Conservation (phyloP, 2,113 vertebrate species). For the Himantopus leucocephalus region DNA sequence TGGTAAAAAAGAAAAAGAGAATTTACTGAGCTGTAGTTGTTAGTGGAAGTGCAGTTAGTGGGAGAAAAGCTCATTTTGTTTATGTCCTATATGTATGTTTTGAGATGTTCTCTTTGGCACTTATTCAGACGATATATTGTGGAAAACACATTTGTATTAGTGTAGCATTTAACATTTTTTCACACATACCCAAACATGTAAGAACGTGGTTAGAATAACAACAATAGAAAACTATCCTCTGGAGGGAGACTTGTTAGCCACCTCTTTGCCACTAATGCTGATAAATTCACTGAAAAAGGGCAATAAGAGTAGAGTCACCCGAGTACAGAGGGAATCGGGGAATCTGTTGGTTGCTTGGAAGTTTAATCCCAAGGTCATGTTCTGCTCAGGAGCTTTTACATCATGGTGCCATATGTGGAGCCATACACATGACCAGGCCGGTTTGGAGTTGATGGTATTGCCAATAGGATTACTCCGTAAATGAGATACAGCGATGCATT, state of each 20-base stretch:
- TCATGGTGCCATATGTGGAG: neutral
- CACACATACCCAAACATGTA: neutral
- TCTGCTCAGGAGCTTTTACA: neutral
- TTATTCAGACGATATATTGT: neutral
- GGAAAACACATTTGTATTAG: neutral
- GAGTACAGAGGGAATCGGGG: neutral
- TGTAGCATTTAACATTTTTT: neutral
- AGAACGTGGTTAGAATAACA: neutral
- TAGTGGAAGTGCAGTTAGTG: neutral
- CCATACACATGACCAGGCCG: neutral
- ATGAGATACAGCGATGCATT: conserved; percentile 5
- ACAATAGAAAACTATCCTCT: neutral
- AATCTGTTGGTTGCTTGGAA: neutral
- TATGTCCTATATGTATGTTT: neutral
- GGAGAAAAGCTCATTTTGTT: neutral
- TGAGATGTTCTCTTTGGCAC: neutral
- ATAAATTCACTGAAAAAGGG: neutral
- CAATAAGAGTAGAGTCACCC: neutral
- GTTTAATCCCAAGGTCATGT: neutral
- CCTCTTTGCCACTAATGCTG: neutral
- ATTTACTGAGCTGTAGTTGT: neutral
- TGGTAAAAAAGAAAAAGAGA: neutral
- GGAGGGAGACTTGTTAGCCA: neutral
- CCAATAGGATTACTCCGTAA: conserved; percentile 20
- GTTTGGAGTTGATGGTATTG: neutral